Evolutionary conservation across 1,140 invertebrate genomes (phyloP).

Genomic region (Myzus persicae): DNA sequence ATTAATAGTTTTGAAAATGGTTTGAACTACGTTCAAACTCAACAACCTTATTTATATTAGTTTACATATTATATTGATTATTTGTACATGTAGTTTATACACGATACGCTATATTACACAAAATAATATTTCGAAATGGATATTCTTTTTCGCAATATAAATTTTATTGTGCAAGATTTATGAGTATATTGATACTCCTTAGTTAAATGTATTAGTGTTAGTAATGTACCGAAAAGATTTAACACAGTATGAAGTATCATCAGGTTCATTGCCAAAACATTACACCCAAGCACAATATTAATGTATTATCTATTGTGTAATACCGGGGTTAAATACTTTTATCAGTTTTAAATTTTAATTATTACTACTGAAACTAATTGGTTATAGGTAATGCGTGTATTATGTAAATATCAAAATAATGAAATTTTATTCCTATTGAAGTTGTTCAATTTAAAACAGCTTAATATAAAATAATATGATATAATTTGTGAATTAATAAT

Average conservation of each 20-base stretch:
- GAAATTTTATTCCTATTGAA: background rate
- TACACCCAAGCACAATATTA: background rate
- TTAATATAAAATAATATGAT: constrained; percentile 15
- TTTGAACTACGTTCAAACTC: background rate
- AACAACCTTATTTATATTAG: background rate
- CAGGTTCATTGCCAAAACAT: constrained; percentile 31
- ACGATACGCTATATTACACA: background rate
- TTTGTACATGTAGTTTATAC: background rate
- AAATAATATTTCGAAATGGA: background rate
- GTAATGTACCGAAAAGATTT: background rate
- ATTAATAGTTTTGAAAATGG: too few relatives aligned
- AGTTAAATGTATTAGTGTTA: background rate
- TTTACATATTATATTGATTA: background rate
- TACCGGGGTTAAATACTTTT: background rate
- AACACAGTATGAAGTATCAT: background rate
- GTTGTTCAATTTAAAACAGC: background rate
- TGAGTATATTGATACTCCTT: background rate
- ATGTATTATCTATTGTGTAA: background rate
- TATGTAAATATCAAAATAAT: constrained; percentile 3
- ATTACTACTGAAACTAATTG: background rate
- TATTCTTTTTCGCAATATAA: background rate
- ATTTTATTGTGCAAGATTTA: background rate
- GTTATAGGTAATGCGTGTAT: background rate
- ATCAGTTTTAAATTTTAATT: constrained; percentile 1
- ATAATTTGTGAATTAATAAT: background rate